Evolutionary conservation across 2,888 invertebrate species (phyloP), one percentile per base, ranked within the genome.

Genomic region (Spodoptera exigua): DNA sequence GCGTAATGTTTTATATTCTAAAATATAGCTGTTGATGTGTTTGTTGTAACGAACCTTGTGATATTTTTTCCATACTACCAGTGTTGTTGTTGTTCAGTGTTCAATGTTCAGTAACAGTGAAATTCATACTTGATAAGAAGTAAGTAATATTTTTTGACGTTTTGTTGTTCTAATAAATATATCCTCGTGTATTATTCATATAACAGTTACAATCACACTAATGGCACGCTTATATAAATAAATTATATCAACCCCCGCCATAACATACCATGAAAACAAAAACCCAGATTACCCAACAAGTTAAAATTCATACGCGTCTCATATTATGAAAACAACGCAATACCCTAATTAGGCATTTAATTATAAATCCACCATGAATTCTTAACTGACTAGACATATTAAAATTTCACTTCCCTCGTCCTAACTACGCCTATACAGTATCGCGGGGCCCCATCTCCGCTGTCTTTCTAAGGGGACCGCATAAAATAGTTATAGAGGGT

Each of bases 381-480:
- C 92, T 93, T 93, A 93, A 93, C 89, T 66, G 85, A 85, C 87
- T 89, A 93, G 91, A 91, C 91, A 86, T 90, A 92, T 92, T 93
- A 92, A 93, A 93, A 90, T 93, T 93, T 92, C 87, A 93, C 89
- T 91, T 92, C 91, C 91, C 91, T 87, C 85, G 76, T 74, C 83
- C 82, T 80, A 81, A 82, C 83, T 84, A 84, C 87, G 89, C 89
- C 88, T 89, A 88, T 86, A 82, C 85, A 87, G 86, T 89, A 90
- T 91, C 91, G 89, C 89, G 87, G 75, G 74, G 87, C 89, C 91
- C 91, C 91, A 90, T 92, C 92, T 90, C 90, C 84, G 89, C 90
- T 91, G 93, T 94, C 93, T 94, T 94, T 93, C 91, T 90, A 91
- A 93, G 93, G 93, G 93, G 93, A 92, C 93, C 91, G 85, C 92